Evolutionary conservation across 1,140 invertebrate genomes (phyloP), one percentile per base, ranked within the genome.

Genomic region (Nixonia krombeini): DNA sequence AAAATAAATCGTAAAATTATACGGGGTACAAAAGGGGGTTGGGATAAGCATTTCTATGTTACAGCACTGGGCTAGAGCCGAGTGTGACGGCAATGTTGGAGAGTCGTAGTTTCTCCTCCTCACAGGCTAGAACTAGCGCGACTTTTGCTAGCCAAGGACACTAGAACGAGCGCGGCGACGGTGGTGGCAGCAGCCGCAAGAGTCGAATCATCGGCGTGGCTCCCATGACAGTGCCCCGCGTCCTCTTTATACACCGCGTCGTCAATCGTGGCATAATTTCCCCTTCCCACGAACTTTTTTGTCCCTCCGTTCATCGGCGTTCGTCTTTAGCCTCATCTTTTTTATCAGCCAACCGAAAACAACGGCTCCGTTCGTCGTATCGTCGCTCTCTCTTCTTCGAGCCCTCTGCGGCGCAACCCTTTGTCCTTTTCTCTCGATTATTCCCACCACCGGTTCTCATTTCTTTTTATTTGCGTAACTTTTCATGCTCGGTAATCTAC

Each of bases 341-440:
- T 81, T 81, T 80, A 79, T 80, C 77, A 74, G 75, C 65, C 73
- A 53, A n/a, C n/a, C n/a, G n/a, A 78, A 76, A 76, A 73, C 69
- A 72, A 59, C 10, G 21, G 17, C n/a, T 44, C 37, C 46, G 41
- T 65, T 63, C 70, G 69, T 65, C 45, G 50, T n/a, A n/a, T n/a
- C n/a, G 65, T 55, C 57, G 55, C 57, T 41, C 33, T 21, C 25
- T 44, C 37, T 55, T 46, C 15, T 37, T 40, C 12, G 18, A 17
- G 23, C 13, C 45, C 45, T 40, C 12, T n/a, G n/a, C n/a, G n/a
- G n/a, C 21, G 31, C 50, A 46, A 33, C 49, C 35, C 37, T 49
- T 33, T 37, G 3, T 29, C 17, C 16, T 40, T 10, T 40, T 26
- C 13, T 12, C 9, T 31, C 38, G 29, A 21, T 37, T 15, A 49